A percentile compares a stretch with the other conserved stretches of the same genome.
Evolutionary conservation across 2,797 vertebrate species (phyloP).

Genomic region (Liasis olivaceus): DNA sequence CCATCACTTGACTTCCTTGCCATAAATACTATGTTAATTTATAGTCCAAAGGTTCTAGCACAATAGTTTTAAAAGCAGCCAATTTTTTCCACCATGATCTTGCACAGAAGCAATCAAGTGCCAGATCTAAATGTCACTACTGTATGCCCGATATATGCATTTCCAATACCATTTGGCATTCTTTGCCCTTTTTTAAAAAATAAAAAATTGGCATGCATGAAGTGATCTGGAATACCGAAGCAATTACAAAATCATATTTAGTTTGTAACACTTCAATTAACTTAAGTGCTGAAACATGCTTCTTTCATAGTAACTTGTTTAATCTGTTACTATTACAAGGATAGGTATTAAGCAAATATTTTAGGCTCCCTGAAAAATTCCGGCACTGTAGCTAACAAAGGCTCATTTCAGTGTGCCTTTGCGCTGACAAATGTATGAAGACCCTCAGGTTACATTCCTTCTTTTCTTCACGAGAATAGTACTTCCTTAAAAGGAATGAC

Average conservation of each 20-base stretch:
- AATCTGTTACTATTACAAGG: slow-evolving; percentile 75
- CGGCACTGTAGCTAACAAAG: slow-evolving; percentile 47
- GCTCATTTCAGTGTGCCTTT: slow-evolving; percentile 51
- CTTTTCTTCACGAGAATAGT: slow-evolving; percentile 39
- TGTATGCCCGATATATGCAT: slow-evolving; percentile 70
- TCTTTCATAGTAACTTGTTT: slow-evolving; percentile 72
- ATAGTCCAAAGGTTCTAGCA: slow-evolving; percentile 68
- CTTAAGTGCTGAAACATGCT: slow-evolving; percentile 77
- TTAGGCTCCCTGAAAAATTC: slow-evolving; percentile 34
- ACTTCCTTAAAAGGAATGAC: slow-evolving; percentile 8
- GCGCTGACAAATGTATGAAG: slow-evolving; percentile 51
- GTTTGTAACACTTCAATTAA: slow-evolving; percentile 80
- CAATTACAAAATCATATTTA: slow-evolving; percentile 77
- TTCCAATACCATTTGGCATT: slow-evolving; percentile 67
- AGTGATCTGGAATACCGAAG: slow-evolving; percentile 72
- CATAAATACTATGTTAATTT: slow-evolving; percentile 69
- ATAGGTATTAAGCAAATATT: slow-evolving; percentile 66
- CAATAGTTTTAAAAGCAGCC: slow-evolving; percentile 54
- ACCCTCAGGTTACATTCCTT: slow-evolving; percentile 28
- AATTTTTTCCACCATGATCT: slow-evolving; percentile 52
- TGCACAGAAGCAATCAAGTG: slow-evolving; percentile 67
- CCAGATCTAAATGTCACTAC: slow-evolving; percentile 74
- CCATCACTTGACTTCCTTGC: slow-evolving; percentile 62
- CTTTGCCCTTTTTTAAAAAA: slow-evolving; percentile 63
- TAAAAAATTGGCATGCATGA: slow-evolving; percentile 68